phyloP scores from a whole-genome alignment of 2,797 vertebrate genomes.

The Apodemus agrarius region DNA sequence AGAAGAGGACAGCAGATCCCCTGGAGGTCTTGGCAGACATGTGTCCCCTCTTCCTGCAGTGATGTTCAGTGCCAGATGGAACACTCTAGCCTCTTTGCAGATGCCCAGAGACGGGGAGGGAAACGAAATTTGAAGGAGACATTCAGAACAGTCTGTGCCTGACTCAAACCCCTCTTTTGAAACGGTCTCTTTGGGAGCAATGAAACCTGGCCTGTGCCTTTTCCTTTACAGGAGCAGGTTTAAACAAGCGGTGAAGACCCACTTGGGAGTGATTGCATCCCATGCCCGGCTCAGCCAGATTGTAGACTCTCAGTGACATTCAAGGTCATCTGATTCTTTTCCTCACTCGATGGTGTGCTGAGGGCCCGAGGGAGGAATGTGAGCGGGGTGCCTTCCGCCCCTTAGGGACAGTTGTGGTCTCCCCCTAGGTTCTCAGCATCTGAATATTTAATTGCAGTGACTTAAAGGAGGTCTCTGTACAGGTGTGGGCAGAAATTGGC shows the following conservation, averaged over 20 bases:
- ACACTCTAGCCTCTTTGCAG: not conserved
- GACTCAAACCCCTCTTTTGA: not conserved
- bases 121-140: not conserved
- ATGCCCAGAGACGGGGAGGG: not conserved
- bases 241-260: not conserved
- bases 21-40: not conserved
- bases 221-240: not conserved
- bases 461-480: not conserved
- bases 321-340: not conserved
- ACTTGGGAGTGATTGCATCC: not conserved
- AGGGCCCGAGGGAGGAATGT: not conserved
- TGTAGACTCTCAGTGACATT: not conserved
- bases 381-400: not conserved
- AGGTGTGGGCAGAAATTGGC: not conserved
- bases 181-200: not conserved
- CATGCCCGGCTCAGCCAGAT: not conserved
- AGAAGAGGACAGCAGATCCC: not conserved
- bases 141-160: not conserved
- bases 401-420: not conserved
- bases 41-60: not conserved
- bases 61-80: not conserved
- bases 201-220: not conserved
- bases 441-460: not conserved
- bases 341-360: not conserved
- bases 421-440: not conserved